Evolutionary conservation across 2,113 vertebrate genomes (phyloP).

Genomic region (Saiga tatarica): DNA sequence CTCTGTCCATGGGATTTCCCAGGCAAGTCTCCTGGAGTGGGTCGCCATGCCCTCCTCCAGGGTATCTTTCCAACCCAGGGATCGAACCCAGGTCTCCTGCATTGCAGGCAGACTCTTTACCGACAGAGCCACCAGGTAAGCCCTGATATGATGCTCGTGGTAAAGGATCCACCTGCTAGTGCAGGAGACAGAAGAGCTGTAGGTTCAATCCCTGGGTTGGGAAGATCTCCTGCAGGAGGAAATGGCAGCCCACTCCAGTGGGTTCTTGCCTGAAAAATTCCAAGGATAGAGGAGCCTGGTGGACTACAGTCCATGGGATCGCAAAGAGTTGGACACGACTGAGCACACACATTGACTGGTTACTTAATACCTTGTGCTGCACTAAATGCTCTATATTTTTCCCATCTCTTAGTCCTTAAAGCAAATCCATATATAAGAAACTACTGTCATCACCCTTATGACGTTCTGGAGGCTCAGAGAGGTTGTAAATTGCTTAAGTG

Average conservation of each 20-base stretch:
- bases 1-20: neutral
- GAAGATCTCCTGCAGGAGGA: neutral
- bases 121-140: neutral
- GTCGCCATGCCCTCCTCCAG: neutral
- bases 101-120: neutral
- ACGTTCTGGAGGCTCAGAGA: neutral
- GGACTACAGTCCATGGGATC: neutral
- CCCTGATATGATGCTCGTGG: neutral
- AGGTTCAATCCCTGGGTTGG: neutral
- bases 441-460: rapidly evolving
- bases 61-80: neutral
- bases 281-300: neutral
- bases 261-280: neutral
- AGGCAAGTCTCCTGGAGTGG: neutral
- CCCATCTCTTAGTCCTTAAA: neutral
- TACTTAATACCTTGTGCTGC: neutral
- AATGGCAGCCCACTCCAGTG: neutral
- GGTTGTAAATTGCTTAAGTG: neutral
- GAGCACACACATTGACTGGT: neutral
- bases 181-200: neutral
- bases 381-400: neutral
- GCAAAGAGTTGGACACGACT: neutral
- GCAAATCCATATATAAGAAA: neutral
- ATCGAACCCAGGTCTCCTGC: neutral
- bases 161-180: neutral